These are phyloP conservation scores for Drosophila ochracea DNA, from an alignment of 2,888 invertebrate genomes.

Conservation along the genomic window DNA sequence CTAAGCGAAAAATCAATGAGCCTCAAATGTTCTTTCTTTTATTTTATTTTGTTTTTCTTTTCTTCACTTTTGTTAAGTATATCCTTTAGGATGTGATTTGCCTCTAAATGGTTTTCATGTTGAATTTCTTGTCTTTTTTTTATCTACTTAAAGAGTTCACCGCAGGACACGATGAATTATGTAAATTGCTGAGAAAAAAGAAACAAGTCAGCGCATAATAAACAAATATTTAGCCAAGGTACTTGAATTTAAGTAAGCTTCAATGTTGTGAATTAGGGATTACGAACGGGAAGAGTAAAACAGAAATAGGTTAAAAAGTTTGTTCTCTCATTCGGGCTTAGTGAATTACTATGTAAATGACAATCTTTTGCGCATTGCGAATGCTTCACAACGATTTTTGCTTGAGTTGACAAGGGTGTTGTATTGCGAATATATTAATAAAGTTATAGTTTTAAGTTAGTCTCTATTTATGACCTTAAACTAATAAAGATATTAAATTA, in stretches of 20 bases:
- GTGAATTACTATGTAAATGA: not conserved
- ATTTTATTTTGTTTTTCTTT: constrained; percentile 29
- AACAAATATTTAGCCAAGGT: constrained; percentile 16
- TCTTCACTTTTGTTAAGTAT: constrained; percentile 7
- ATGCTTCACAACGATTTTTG: not conserved
- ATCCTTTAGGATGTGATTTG: constrained; percentile 30
- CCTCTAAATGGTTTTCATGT: constrained; percentile 16
- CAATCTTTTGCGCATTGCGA: not conserved
- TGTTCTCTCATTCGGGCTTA: not conserved
- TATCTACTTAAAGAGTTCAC: constrained; percentile 28
- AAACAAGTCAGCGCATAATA: constrained; percentile 2
- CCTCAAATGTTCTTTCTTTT: constrained; percentile 38
- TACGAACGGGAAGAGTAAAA: not conserved
- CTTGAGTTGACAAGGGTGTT: not conserved
- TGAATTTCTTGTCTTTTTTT: constrained; percentile 6
- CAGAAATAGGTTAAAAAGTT: not conserved
- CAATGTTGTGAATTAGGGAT: not conserved
- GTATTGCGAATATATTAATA: not conserved
- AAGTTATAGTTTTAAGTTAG: not conserved
- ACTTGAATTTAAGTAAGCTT: constrained; percentile 11
- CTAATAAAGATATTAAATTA: not conserved
- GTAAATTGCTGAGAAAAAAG: constrained; percentile 19
- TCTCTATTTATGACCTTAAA: not conserved
- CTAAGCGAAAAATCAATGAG: constrained; percentile 55
- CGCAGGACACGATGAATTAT: constrained; percentile 23